Evolutionary conservation across 2,797 vertebrate genomes (phyloP).

Genomic region (Notoglanidium macrostoma): DNA sequence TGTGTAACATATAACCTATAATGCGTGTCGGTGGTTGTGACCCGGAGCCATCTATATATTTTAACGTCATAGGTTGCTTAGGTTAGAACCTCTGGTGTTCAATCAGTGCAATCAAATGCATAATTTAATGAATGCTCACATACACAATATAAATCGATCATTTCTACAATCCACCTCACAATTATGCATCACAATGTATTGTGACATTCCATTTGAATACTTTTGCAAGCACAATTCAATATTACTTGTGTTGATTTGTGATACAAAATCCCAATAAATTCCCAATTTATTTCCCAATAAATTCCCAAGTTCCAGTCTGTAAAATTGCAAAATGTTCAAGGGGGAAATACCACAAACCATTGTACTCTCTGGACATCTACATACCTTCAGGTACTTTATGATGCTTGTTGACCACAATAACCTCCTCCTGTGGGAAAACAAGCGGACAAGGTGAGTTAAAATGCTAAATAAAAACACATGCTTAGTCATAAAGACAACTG

Average conservation of each 20-base stretch:
- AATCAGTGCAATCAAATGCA: neutral
- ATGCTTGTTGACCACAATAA: slow-evolving; percentile 49
- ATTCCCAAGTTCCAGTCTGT: neutral
- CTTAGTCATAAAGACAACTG: neutral
- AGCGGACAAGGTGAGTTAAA: neutral
- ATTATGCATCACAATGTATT: neutral
- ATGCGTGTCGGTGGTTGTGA: neutral
- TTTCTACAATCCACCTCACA: neutral
- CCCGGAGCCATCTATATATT: neutral
- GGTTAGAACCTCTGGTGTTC: neutral
- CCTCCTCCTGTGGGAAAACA: slow-evolving; percentile 48
- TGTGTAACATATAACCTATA: neutral
- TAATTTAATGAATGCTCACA: neutral
- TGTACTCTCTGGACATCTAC: neutral
- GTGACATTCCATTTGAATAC: neutral
- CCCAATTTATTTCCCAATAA: neutral
- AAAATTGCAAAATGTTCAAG: neutral
- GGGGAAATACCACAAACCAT: neutral
- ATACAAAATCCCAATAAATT: neutral
- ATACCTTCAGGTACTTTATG: slow-evolving; percentile 49
- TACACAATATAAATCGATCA: neutral
- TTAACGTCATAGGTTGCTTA: neutral
- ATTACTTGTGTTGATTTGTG: neutral
- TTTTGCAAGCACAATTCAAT: neutral
- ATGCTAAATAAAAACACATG: neutral